Evolutionary conservation across 2,888 invertebrate genomes (phyloP).

Genomic region (Spodoptera picta): DNA sequence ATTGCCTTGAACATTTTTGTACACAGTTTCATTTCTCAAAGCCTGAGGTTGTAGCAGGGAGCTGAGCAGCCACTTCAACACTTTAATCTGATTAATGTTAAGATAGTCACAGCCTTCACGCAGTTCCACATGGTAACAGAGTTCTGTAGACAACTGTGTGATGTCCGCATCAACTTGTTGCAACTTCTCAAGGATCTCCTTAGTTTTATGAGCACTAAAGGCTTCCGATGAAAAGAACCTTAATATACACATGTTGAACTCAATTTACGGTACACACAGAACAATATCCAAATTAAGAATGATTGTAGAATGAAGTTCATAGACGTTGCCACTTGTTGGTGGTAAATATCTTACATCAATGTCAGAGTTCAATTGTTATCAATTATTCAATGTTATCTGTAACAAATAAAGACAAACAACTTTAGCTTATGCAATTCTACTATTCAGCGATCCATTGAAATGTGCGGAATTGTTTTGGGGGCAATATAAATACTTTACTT

Average conservation of each 20-base stretch:
- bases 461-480: constrained; percentile 12
- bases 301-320: constrained; percentile 51
- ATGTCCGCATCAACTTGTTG: constrained; percentile 83
- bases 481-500: constrained; percentile 11
- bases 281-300: constrained; percentile 61
- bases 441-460: constrained; percentile 15
- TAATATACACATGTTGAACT: constrained; percentile 85
- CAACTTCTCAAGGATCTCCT: constrained; percentile 88
- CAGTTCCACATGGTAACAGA: constrained; percentile 94
- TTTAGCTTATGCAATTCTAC: constrained; percentile 80
- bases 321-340: constrained; percentile 35
- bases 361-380: constrained; percentile 81
- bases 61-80: constrained; percentile 93
- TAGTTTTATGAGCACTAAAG: constrained; percentile 89
- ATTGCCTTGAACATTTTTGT: constrained; percentile 76
- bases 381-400: constrained; percentile 70
- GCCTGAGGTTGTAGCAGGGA: constrained; percentile 90
- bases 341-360: constrained; percentile 80
- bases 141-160: constrained; percentile 90
- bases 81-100: constrained; percentile 89
- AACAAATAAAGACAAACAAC: constrained; percentile 79
- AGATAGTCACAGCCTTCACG: constrained; percentile 83
- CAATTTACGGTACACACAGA: constrained; percentile 47
- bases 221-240: constrained; percentile 90
- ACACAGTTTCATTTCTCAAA: constrained; percentile 86